phyloP scores from a whole-genome alignment of 2,113 vertebrate species.

The Megaceryle torquata region DNA sequence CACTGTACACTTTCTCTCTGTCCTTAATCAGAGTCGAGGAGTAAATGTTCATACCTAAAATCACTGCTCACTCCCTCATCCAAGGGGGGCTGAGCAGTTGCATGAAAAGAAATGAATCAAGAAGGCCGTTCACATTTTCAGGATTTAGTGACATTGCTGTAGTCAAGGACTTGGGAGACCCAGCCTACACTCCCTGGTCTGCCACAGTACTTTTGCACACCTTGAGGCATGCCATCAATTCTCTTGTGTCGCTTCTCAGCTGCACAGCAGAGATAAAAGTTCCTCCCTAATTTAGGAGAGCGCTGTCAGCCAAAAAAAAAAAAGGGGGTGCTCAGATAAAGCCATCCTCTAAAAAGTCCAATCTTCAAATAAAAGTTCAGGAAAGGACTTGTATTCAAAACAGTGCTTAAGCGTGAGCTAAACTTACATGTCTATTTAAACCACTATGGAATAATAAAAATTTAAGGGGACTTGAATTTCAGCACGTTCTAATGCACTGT shows the following conservation, averaged over 20 bases:
- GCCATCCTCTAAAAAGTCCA: background rate
- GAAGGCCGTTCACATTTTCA: background rate
- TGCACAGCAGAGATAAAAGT: slow-evolving; percentile 29
- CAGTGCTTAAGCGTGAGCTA: background rate
- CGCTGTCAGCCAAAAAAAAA: background rate
- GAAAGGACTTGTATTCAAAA: background rate
- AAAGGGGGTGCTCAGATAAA: background rate
- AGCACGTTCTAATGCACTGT: background rate
- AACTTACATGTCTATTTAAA: background rate
- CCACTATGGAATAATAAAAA: background rate
- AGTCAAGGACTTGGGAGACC: background rate
- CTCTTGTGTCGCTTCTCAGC: background rate
- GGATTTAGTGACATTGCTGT: background rate
- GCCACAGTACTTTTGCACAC: background rate
- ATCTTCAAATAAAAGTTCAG: background rate
- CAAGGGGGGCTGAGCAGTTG: background rate
- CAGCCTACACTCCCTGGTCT: background rate
- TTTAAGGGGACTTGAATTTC: background rate
- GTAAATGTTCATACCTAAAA: background rate
- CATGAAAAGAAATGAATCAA: background rate
- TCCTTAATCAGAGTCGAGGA: background rate
- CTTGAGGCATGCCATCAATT: background rate
- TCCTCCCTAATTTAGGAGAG: background rate
- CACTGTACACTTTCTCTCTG: background rate
- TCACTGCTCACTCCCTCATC: background rate